A percentile compares a stretch with the other conserved stretches of the same genome.
Conservation (phyloP, 2,888 invertebrate genomes). For the Ligdia adustata region DNA sequence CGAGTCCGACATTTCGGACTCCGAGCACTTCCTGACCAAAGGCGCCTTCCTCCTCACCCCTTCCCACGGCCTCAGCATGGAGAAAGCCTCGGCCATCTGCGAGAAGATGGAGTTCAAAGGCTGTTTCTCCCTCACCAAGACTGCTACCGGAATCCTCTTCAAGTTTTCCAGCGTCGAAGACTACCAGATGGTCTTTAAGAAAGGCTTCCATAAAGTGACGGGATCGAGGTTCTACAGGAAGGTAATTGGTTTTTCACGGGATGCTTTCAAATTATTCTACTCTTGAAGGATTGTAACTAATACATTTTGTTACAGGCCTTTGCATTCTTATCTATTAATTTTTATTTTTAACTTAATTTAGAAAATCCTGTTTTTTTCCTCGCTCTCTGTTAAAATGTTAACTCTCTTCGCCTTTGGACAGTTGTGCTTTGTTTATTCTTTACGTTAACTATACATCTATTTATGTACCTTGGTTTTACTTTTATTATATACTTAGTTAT, state of each 20-base stretch:
- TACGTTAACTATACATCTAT: conserved; percentile 18
- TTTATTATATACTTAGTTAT: too few relatives aligned
- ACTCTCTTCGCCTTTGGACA: conserved; percentile 53
- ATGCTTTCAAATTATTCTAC: conserved; percentile 10
- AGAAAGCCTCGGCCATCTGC: conserved; percentile 93
- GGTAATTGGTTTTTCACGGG: conserved; percentile 77
- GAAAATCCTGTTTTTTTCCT: too few relatives aligned
- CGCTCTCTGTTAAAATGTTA: conserved; percentile 12
- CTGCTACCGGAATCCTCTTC: conserved; percentile 94
- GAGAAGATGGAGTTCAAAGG: conserved; percentile 95
- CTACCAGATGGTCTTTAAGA: conserved; percentile 93
- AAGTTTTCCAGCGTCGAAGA: conserved; percentile 95
- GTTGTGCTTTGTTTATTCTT: conserved; percentile 21
- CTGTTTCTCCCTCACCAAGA: conserved; percentile 93
- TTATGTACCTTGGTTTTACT: background rate
- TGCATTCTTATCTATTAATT: too few relatives aligned
- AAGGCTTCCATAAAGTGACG: conserved; percentile 94
- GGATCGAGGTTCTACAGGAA: conserved; percentile 94
- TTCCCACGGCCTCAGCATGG: conserved; percentile 93
- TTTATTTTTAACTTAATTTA: too few relatives aligned
- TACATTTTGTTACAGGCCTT: too few relatives aligned
- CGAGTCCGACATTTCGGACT: conserved; percentile 90
- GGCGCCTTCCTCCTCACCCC: conserved; percentile 94
- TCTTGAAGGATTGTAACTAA: conserved; percentile 23
- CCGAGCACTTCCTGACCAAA: conserved; percentile 91